These are phyloP conservation scores for Drosophila kurseongensis DNA, from an alignment of 1,140 invertebrate species.

Conservation along the genomic window DNA sequence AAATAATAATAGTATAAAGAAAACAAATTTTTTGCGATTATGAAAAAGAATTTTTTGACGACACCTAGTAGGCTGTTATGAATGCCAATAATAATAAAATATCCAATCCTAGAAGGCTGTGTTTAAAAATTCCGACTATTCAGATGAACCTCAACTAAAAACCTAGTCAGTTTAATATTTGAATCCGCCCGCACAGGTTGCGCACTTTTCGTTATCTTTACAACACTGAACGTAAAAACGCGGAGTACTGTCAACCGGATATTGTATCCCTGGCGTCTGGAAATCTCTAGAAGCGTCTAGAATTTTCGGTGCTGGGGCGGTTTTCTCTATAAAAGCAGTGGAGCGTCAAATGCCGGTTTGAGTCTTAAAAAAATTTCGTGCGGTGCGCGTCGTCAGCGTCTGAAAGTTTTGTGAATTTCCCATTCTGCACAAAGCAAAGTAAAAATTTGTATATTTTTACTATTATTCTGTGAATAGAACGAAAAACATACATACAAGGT, in stretches of 20 bases:
- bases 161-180: conserved; percentile 16
- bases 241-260: conserved; percentile 40
- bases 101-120: background rate
- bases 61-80: no score
- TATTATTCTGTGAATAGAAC: conserved; percentile 59
- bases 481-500: conserved; percentile 38
- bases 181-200: conserved; percentile 18
- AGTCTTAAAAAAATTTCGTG: conserved; percentile 67
- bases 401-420: conserved; percentile 54
- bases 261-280: conserved; percentile 54
- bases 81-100: background rate
- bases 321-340: conserved; percentile 58
- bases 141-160: background rate
- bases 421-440: conserved; percentile 59
- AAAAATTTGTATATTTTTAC: conserved; percentile 52
- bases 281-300: conserved; percentile 63
- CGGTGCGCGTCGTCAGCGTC: conserved; percentile 43
- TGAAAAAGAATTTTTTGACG: no score
- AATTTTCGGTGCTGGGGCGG: conserved; percentile 28
- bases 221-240: conserved; percentile 18
- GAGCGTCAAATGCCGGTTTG: conserved; percentile 26
- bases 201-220: background rate
- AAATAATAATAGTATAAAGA: no score
- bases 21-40: no score
- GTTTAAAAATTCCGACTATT: background rate